Base-by-base conservation (phyloP, 2,888 invertebrate genomes). In the Bombylius discolor region DNA sequence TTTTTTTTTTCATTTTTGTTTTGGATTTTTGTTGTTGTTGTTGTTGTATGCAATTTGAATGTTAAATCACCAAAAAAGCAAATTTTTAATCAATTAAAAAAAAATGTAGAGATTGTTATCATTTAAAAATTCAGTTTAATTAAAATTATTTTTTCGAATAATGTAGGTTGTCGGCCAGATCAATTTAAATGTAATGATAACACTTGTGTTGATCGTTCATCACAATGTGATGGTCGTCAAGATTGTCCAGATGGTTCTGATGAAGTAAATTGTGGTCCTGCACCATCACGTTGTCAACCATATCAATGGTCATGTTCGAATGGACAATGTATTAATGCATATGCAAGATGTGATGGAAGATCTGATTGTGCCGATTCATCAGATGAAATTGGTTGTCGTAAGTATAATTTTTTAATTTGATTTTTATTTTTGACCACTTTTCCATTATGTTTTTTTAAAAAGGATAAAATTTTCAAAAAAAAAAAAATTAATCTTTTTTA, bases 211-310 rank as follows among this genome's bases (percentile, higher is more conserved):
- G 78, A 81, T 56, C 70, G 70, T 1, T 73, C 76, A 32, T 78
- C 77, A 57, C 69, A 73, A 58, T 92, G 91, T 69, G 82, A 89
- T 66, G 80, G 82, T 4, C 63, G 64, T 3, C 47, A 53, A 0
- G 81, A 89, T 63, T 90, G 90, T 65, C 67, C 72, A 7, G 84
- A 85, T 65, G 78, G 78, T 6, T 79, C 80, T 32, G 89, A 90
- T 67, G 90, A 90, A 69, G 63, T 64, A 31, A 73, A 78, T 61
- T 87, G 87, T 58, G 57, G 62, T 13, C 47, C 62, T 48, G 57
- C 57, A 36, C 60, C 60, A 53, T 63, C 61, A 57, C 62, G 62
- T 39, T 74, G 74, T 53, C 60, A 60, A 9, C n/a, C 64, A 12
- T 61, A 66, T 39, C 70, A 75, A 61, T 75, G 70, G 70, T 68